Base-by-base conservation (phyloP, 2,113 vertebrate species). In the Thomomys bottae region DNA sequence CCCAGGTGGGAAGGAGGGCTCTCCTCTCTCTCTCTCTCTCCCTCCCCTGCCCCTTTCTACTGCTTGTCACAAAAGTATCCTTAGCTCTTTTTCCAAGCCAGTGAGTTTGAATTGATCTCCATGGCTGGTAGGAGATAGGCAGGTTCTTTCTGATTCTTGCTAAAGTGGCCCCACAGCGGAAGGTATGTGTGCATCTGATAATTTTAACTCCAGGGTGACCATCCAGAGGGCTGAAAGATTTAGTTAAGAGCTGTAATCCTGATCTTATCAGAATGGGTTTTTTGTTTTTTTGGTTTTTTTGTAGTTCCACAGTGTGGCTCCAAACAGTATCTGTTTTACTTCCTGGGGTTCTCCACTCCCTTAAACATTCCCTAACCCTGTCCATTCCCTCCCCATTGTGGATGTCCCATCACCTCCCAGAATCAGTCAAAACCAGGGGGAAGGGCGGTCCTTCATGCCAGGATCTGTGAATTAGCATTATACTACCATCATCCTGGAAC, bases 251-350 rank as follows among this genome's bases (percentile, higher is more conserved):
- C 97, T 94, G 96, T 96, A 90, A 96, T 95, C 95, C 95, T 95
- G 97, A 98, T 98, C 97, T 98, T 98, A 98, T 97, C 98, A 57
- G 89, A 32, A 66, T 70, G 21, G n/a, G n/a, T n/a, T n/a, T n/a
- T n/a, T n/a, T n/a, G n/a, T n/a, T n/a, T n/a, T n/a, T n/a, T n/a
- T n/a, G n/a, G n/a, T n/a, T n/a, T 5, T 57, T 97, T 96, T 97
- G 96, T 96, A 90, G 95, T 54, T 95, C 92, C 96, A 92, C 96
- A 96, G 85, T 96, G 96, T 96, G 93, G 95, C 88, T 96, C 95
- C 95, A 88, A 95, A 93, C 89, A 96, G 97, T 97, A 97, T 98
- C 97, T 97, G 96, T 97, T 97, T 97, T 96, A 96, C 97, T 98
- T 98, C 97, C 97, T 97, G 96, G 92, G 96, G 92, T 94, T 96